Base-by-base conservation (phyloP, 2,113 vertebrate species). In the Gorsachius goisagi region DNA sequence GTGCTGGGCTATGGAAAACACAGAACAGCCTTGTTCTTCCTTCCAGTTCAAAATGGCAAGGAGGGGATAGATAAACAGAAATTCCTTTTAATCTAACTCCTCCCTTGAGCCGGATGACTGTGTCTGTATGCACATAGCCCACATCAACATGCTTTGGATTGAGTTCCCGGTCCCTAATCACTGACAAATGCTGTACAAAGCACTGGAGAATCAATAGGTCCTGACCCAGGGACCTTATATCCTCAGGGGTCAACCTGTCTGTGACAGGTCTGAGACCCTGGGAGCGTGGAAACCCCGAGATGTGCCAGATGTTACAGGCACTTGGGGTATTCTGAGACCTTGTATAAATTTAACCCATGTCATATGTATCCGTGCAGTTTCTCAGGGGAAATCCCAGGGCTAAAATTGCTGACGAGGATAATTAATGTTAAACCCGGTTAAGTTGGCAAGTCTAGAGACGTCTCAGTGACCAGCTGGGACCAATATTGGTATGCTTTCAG, bases 121-220 rank as follows among this genome's bases (percentile, higher is more conserved):
- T 26, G 47, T 63, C 59, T 59, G 26, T 8, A 2, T 12, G 44
- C 55, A 58, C n/a, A 53, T 5, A 73, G 45, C 59, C 66, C 71
- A 32, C 66, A 69, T 4, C n/a, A 26, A 32, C 39, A 39, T 5
- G 8, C 52, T 37, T 27, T 4, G 41, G 62, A 56, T 20, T 41
- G 23, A 45, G 24, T 75, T 92, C 39, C 74, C 9, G 0, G 19
- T 85, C 84, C 79, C 79, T 85, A 88, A 93, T 90, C 68, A 19
- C 69, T 90, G 87, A 64, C 79, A 93, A 84, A 77, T 55, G 83
- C n/a, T 53, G 20, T 30, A 59, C 78, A 94, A 90, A 93, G 83
- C 52, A n/a, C 73, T 32, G 37, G 49, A 81, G 69, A 94, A 88
- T 60, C 69, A 32, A 77, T 62, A 84, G 64, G 69, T 60, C 88